Percentiles rank a stretch among this genome's conserved stretches.
Evolutionary conservation across 2,888 invertebrate genomes (phyloP).

Genomic region (Nemoura dubitans): DNA sequence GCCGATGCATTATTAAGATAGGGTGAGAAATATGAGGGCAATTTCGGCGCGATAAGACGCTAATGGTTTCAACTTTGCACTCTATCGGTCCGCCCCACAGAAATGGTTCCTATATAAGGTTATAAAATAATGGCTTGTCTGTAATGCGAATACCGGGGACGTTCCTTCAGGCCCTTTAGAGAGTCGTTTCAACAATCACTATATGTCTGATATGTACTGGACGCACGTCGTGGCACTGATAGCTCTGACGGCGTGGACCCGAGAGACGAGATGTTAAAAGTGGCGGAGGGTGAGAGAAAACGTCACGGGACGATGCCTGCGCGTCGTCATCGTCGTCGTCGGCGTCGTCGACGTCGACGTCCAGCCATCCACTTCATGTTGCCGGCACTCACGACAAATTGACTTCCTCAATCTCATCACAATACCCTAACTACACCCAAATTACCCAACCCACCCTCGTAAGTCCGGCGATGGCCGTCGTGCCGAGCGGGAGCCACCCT

Average conservation of each 20-base stretch:
- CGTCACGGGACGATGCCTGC: slow-evolving; percentile 13
- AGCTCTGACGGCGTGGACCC: not conserved
- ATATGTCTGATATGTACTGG: slow-evolving; percentile 14
- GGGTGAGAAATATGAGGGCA: slow-evolving; percentile 63
- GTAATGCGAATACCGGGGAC: slow-evolving; percentile 31
- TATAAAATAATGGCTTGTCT: slow-evolving; percentile 50
- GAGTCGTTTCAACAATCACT: slow-evolving; percentile 48
- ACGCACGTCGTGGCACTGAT: slow-evolving; percentile 34
- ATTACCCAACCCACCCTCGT: slow-evolving; percentile 32
- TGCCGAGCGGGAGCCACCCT: not conserved
- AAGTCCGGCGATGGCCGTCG: not conserved
- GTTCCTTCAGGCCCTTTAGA: slow-evolving; percentile 41
- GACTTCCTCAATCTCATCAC: slow-evolving; percentile 48
- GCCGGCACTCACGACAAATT: slow-evolving; percentile 51
- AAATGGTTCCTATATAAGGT: slow-evolving; percentile 45
- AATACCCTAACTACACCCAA: slow-evolving; percentile 33
- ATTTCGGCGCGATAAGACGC: slow-evolving; percentile 65
- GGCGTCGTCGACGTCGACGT: slow-evolving; percentile 23
- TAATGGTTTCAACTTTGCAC: slow-evolving; percentile 69
- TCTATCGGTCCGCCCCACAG: slow-evolving; percentile 60
- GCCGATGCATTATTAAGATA: slow-evolving; percentile 63
- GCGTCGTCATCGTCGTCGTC: slow-evolving; percentile 20
- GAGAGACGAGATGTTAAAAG: slow-evolving; percentile 1
- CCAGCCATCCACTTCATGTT: slow-evolving; percentile 43
- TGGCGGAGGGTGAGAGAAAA: slow-evolving; percentile 19